phyloP scores from a whole-genome alignment of 2,888 invertebrate genomes.

The Spicauda simplicius region DNA sequence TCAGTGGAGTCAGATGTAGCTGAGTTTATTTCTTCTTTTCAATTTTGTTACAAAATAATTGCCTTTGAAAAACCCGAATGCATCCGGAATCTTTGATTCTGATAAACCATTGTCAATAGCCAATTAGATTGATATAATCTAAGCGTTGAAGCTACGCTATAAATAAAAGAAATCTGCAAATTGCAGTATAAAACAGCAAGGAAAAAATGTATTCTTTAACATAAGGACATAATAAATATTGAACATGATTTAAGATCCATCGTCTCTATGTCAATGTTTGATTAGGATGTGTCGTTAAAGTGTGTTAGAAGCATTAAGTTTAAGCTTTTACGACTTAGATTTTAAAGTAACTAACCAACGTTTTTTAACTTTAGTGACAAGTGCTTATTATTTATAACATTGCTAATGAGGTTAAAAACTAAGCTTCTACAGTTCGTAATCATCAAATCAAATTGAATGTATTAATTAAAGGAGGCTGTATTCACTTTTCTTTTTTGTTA shows the following conservation, averaged over 20 bases:
- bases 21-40: slow-evolving; percentile 20
- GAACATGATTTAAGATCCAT: not conserved
- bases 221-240: not conserved
- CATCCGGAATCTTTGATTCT: slow-evolving; percentile 26
- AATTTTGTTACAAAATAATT: slow-evolving; percentile 27
- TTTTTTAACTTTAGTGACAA: slow-evolving; percentile 1
- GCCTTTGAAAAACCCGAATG: slow-evolving; percentile 24
- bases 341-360: slow-evolving; percentile 7
- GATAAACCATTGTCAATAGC: slow-evolving; percentile 28
- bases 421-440: not conserved
- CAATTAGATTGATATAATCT: slow-evolving; percentile 27
- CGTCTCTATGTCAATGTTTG: slow-evolving; percentile 1
- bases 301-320: not conserved
- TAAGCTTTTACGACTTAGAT: not conserved
- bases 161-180: slow-evolving; percentile 1
- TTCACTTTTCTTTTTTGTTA: not conserved
- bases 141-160: not conserved
- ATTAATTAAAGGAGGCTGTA: not conserved
- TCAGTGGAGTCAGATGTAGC: slow-evolving; percentile 1
- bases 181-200: not conserved
- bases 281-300: slow-evolving; percentile 2
- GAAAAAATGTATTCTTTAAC: not conserved
- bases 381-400: slow-evolving; percentile 12
- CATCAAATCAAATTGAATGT: slow-evolving; percentile 4
- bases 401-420: slow-evolving; percentile 2